phyloP scores from a whole-genome alignment of 1,140 invertebrate species.

The fruit fly (Drosophila melanogaster) region DNA sequence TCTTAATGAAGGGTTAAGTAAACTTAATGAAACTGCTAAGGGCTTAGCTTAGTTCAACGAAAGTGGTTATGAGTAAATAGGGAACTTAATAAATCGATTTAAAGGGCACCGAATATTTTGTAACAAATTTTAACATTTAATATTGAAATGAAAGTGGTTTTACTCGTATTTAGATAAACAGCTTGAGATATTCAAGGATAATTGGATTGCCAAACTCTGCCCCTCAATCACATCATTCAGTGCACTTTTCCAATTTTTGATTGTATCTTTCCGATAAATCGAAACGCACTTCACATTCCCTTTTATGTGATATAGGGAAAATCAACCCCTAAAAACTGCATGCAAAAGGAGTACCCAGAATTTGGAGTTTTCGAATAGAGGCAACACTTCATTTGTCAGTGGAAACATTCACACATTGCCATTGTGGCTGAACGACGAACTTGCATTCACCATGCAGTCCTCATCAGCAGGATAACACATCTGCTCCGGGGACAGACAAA shows the following conservation, averaged over 20 bases:
- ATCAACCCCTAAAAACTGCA: constrained; percentile 66
- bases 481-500: constrained; percentile 48
- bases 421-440: constrained; percentile 53
- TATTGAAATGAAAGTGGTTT: constrained; percentile 3
- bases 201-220: constrained; percentile 32
- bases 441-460: constrained; percentile 27
- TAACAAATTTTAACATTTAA: background rate
- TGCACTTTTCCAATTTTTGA: constrained; percentile 15
- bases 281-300: constrained; percentile 55
- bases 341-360: constrained; percentile 35
- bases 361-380: constrained; percentile 37
- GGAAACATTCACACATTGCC: constrained; percentile 69
- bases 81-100: too few relatives aligned
- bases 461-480: constrained; percentile 56
- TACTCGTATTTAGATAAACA: constrained; percentile 35
- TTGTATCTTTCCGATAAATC: constrained; percentile 72
- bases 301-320: background rate
- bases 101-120: too few relatives aligned
- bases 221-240: constrained; percentile 7
- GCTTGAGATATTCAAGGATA: constrained; percentile 27
- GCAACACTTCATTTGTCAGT: constrained; percentile 66
- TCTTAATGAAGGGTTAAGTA: constrained; percentile 11
- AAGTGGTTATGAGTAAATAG: background rate
- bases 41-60: background rate
- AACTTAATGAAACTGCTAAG: background rate